Evolutionary conservation across 2,797 vertebrate species (phyloP).

Genomic region (Xerus rutilus): DNA sequence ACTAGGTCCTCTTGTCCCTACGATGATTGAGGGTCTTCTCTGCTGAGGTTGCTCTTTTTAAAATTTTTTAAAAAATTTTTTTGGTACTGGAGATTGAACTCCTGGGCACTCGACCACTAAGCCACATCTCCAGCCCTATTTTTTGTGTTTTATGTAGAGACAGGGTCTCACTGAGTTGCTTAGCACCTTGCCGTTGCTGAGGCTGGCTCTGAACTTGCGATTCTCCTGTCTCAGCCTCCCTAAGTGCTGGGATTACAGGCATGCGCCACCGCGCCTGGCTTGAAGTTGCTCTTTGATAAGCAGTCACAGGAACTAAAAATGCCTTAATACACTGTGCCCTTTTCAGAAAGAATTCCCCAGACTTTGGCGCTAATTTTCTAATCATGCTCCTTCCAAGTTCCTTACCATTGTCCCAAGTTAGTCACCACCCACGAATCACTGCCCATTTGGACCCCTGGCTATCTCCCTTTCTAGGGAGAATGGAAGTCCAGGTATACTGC

Average conservation of each 20-base stretch:
- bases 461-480: not conserved
- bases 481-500: not conserved
- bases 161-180: too few relatives aligned
- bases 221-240: too few relatives aligned
- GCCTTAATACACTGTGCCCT: not conserved
- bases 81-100: too few relatives aligned
- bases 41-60: not conserved
- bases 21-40: not conserved
- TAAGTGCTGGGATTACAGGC: too few relatives aligned
- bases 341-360: not conserved
- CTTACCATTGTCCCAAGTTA: not conserved
- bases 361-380: not conserved
- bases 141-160: too few relatives aligned
- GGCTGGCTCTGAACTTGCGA: too few relatives aligned
- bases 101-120: too few relatives aligned
- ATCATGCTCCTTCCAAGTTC: not conserved
- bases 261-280: too few relatives aligned
- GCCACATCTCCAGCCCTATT: too few relatives aligned
- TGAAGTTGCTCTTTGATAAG: not conserved
- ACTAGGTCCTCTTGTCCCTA: not conserved
- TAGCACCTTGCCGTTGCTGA: too few relatives aligned
- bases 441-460: not conserved
- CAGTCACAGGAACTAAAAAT: not conserved
- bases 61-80: too few relatives aligned
- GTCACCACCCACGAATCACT: not conserved